Base-by-base conservation (phyloP, 2,113 vertebrate genomes). In the Sinocyclocheilus grahami region DNA sequence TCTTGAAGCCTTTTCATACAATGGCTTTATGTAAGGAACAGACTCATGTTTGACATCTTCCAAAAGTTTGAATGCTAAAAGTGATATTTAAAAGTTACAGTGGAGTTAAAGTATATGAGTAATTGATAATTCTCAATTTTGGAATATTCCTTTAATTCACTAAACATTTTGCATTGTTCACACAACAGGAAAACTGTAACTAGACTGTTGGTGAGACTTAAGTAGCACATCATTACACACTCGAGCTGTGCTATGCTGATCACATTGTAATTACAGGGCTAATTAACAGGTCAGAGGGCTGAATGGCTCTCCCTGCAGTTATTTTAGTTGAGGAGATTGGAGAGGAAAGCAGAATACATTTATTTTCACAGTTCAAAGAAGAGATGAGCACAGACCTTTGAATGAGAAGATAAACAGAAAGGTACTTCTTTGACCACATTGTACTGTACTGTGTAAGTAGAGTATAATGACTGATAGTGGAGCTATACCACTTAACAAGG, bases 281-380 rank as follows among this genome's bases (percentile, higher is more conserved):
- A 87, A 89, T 89, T 86, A 87, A 89, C 74, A 27, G 86, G 82
- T 82, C 82, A 24, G 78, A 86, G 88, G 80, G 72, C 78, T 75
- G 67, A 39, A 63, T 22, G n/a, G 20, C 86, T 82, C 71, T 78
- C 53, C 58, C 53, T 16, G 82, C 63, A 78, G 74, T 86, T 78
- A 67, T 77, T 76, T 75, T 58, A 24, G 30, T 22, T 48, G 33
- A 75, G 67, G 16, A 33, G 86, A 62, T n/a, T 27, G 69, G 13
- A 48, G 55, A 65, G 37, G 53, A 84, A 71, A 14, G 74, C 22
- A 60, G 48, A n/a, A 53, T 63, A 55, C 0, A 22, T 33, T 60
- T 85, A 67, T 30, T 84, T 65, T 48, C 67, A 58, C 83, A 82
- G 60, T 63, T 83, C 78, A 82, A 9, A 16, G 71, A 78, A 63